phyloP scores from a whole-genome alignment of 2,888 invertebrate genomes.

The Ophraella communa region DNA sequence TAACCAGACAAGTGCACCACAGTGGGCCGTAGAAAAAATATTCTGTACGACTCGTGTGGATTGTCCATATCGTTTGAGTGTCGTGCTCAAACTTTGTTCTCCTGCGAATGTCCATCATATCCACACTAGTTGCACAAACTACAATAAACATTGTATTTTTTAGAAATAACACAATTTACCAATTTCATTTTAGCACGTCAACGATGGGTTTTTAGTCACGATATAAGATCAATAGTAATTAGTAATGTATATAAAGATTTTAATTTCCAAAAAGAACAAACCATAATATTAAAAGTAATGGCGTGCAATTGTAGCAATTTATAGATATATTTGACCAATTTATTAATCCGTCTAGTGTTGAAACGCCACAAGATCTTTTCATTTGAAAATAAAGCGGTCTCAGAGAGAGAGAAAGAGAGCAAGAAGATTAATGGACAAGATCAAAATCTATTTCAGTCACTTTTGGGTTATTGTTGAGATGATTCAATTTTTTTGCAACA shows the following conservation, averaged over 20 bases:
- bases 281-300: conserved; percentile 37
- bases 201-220: neutral
- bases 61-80: too few relatives aligned
- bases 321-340: conserved; percentile 33
- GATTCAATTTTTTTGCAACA: too few relatives aligned
- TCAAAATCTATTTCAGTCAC: too few relatives aligned
- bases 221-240: conserved; percentile 25
- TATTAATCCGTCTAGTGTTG: conserved; percentile 37
- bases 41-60: too few relatives aligned
- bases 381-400: conserved; percentile 41
- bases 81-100: too few relatives aligned
- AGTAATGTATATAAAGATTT: conserved; percentile 37
- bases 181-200: neutral
- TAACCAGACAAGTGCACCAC: too few relatives aligned
- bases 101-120: too few relatives aligned
- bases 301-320: conserved; percentile 24
- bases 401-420: too few relatives aligned
- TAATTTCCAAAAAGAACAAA: conserved; percentile 34
- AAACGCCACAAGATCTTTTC: conserved; percentile 36
- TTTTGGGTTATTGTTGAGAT: too few relatives aligned
- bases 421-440: too few relatives aligned
- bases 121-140: too few relatives aligned
- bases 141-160: neutral
- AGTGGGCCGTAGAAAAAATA: too few relatives aligned
- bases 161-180: neutral